Conservation (phyloP, 2,797 vertebrate genomes). For the Morus bassanus region DNA sequence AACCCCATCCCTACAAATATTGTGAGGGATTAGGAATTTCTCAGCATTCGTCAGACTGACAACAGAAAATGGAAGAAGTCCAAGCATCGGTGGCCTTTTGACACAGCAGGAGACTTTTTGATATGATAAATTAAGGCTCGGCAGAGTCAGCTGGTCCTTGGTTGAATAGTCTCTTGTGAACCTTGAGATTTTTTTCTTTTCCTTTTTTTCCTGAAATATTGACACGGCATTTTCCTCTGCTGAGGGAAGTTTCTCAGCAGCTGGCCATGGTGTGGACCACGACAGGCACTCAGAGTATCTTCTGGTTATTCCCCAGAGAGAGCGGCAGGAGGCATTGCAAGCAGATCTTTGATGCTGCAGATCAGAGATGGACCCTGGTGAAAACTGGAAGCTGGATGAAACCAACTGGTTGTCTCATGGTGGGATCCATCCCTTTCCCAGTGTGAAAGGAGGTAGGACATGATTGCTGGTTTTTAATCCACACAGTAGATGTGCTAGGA, state of each 20-base stretch:
- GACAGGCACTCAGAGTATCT: slow-evolving; percentile 2
- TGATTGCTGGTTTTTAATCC: not conserved
- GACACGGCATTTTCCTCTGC: not conserved
- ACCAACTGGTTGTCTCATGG: slow-evolving; percentile 72
- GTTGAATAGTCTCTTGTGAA: not conserved
- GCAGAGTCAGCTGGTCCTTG: not conserved
- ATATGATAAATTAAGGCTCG: not conserved
- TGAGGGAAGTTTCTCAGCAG: not conserved
- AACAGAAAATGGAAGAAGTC: not conserved
- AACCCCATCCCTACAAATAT: not conserved
- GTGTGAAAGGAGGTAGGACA: slow-evolving; percentile 71
- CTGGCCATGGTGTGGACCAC: not conserved
- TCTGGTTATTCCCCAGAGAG: slow-evolving; percentile 55
- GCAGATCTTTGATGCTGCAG: slow-evolving; percentile 32
- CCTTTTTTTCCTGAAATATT: not conserved
- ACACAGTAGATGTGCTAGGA: not conserved
- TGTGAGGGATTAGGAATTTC: not conserved
- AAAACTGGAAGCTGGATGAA: slow-evolving; percentile 78
- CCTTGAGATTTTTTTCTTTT: not conserved
- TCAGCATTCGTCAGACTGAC: not conserved
- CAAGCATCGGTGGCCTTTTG: not conserved
- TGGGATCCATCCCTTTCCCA: slow-evolving; percentile 71
- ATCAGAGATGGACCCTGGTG: slow-evolving; percentile 75
- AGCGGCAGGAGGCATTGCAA: not conserved
- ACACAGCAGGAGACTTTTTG: not conserved